phyloP scores from a whole-genome alignment of 2,113 vertebrate genomes.

The Cyanoderma ruficeps region DNA sequence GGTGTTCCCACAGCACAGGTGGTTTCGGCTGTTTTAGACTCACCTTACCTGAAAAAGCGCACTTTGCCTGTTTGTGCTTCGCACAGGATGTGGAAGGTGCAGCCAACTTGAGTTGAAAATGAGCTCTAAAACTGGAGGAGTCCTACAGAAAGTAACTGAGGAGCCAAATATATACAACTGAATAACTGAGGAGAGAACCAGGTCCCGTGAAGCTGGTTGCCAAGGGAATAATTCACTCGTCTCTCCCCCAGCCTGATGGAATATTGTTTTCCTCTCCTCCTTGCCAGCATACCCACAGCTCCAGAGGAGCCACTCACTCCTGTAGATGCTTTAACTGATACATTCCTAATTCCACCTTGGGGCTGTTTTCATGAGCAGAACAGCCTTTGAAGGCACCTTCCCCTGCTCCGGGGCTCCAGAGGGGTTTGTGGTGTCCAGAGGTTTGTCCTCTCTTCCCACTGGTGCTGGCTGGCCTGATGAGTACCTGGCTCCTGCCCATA shows the following conservation, averaged over 20 bases:
- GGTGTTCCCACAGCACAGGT: background rate
- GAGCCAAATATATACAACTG: background rate
- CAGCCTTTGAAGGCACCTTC: background rate
- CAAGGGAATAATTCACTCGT: background rate
- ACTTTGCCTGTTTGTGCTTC: background rate
- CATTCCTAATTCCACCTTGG: background rate
- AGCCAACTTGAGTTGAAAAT: background rate
- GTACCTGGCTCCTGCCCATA: background rate
- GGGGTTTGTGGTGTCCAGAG: background rate
- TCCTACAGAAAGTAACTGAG: background rate
- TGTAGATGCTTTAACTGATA: background rate
- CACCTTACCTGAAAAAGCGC: background rate
- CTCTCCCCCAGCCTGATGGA: background rate
- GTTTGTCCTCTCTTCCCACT: background rate
- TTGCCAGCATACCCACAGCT: background rate
- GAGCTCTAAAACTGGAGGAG: background rate
- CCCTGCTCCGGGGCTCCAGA: background rate
- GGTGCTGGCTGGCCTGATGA: background rate
- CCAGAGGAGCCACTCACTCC: background rate
- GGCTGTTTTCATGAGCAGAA: background rate
- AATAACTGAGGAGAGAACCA: background rate
- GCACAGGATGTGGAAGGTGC: accelerated
- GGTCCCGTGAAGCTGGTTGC: background rate
- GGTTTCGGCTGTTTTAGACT: background rate
- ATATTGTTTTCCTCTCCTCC: background rate